Evolutionary conservation across 1,140 invertebrate species (phyloP), one percentile per base, ranked within the genome.

Genomic region (Drosophila bipectinata): DNA sequence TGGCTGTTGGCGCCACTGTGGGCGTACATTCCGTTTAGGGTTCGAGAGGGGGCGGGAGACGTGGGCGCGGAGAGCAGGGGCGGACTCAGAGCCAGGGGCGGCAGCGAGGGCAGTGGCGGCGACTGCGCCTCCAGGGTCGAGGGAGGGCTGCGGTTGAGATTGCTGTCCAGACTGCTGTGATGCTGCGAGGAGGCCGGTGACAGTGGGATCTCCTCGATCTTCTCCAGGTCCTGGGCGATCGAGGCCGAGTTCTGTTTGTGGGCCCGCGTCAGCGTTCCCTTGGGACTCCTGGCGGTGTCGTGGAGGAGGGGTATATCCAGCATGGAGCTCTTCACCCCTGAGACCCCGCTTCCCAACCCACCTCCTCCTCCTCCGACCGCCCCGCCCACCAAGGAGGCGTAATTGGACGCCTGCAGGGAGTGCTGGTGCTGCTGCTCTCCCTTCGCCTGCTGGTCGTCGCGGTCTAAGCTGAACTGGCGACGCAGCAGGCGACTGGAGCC

Each of bases 241-340:
- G 95, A 95, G 3, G 94, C 94, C 12, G 95, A 95, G 89, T 95
- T 95, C 81, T 95, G 95, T 74, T 95, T 95, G 85, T 93, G 95
- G 7, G 95, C 90, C 48, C 91, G 79, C 5, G 56, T 79, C 28
- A 91, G 26, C 1, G 87, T 85, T 26, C 75, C 73, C 61, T 91
- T 91, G 21, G 91, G 90, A 77, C 91, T 91, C 41, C 89, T 73
- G 14, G 77, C 56, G 12, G 79, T 90, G 15, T 91, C 89, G 32
- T 82, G 90, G 12, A 92, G 24, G 9, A 84, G 24, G 0, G 91
- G 91, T 54, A 92, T 87, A 14, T 92, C 91, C 45, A 92, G 48
- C 80, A 82, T 91, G 5, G 84, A 76, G 51, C 68, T 72, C 52
- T 91, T 90, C 48, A 32, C 15, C n/a, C 14, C 62, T 4, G 24